Conservation (phyloP, 2,797 vertebrate species). For the Siniperca undulata region DNA sequence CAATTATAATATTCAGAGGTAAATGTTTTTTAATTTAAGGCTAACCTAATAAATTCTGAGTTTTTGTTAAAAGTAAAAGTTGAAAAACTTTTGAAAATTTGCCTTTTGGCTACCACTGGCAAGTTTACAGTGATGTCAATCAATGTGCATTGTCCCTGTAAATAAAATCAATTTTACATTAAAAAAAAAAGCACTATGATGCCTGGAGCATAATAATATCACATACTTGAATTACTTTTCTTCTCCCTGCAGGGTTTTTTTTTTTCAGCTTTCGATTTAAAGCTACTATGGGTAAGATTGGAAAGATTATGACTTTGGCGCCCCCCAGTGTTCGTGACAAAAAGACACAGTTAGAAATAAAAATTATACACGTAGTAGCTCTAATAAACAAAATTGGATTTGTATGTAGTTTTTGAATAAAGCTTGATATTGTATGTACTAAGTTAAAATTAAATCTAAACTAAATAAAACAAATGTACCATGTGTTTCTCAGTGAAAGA, state of each 20-base stretch:
- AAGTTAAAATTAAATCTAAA: neutral
- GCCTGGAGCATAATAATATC: neutral
- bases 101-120: too few species aligned
- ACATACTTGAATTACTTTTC: neutral
- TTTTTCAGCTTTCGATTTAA: neutral
- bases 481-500: slow-evolving; percentile 65
- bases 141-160: too few species aligned
- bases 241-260: too few species aligned
- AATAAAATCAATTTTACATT: too few species aligned
- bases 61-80: neutral
- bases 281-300: neutral
- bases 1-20: neutral
- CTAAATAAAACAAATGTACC: neutral
- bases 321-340: neutral
- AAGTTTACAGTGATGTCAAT: too few species aligned
- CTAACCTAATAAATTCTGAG: neutral
- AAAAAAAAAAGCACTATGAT: neutral
- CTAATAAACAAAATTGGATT: neutral
- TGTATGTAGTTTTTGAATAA: neutral
- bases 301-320: neutral
- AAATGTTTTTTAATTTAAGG: neutral
- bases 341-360: neutral
- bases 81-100: too few species aligned
- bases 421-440: neutral
- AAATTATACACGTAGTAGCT: neutral